phyloP scores from a whole-genome alignment of 2,888 invertebrate genomes.

The Macrosiphum euphorbiae region DNA sequence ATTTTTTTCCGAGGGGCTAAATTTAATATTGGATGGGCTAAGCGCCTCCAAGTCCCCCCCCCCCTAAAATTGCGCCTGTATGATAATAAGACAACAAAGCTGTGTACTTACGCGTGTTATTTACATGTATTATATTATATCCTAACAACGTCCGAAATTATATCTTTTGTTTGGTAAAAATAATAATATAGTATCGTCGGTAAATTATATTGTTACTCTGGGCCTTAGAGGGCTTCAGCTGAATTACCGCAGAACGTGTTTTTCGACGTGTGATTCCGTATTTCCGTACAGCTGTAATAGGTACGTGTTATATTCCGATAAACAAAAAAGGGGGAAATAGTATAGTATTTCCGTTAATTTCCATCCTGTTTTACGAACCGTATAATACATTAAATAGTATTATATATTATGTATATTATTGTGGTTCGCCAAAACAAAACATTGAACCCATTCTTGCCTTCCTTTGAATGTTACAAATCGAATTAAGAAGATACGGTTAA shows the following conservation, averaged over 20 bases:
- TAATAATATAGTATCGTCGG: neutral
- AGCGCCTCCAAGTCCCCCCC: too few species aligned
- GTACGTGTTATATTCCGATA: neutral
- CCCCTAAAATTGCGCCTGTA: too few species aligned
- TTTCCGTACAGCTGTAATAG: neutral
- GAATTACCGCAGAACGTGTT: neutral
- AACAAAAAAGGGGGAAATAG: neutral
- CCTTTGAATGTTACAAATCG: neutral
- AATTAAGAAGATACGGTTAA: neutral
- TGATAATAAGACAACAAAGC: neutral
- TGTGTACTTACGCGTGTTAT: neutral
- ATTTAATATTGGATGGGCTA: too few species aligned
- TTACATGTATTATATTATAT: neutral
- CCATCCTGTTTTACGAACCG: neutral
- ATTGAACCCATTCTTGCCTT: neutral
- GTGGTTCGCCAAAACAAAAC: neutral
- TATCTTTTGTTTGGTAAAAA: neutral
- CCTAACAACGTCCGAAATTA: neutral
- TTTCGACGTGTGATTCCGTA: constrained; percentile 6
- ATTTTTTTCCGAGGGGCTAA: too few species aligned
- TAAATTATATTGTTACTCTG: neutral
- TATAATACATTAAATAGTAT: neutral
- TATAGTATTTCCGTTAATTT: neutral
- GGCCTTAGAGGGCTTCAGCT: neutral
- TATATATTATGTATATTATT: neutral